Evolutionary conservation across 2,113 vertebrate genomes (phyloP).

Genomic region (Microcebus ravelobensis): DNA sequence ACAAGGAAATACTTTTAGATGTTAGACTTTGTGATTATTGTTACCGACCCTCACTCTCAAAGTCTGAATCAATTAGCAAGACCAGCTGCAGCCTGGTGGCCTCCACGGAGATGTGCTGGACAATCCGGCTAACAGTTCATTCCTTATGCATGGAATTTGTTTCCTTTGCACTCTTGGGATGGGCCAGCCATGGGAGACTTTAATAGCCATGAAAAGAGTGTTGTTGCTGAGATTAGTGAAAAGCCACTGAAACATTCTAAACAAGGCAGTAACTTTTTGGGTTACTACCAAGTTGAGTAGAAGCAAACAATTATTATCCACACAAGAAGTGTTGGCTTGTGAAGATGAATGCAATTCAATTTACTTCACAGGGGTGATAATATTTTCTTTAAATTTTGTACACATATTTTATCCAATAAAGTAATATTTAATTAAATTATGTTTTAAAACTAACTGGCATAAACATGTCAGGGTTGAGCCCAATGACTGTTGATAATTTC

Average conservation of each 20-base stretch:
- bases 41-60: background rate
- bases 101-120: background rate
- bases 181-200: background rate
- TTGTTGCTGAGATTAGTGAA: background rate
- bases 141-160: rapidly evolving
- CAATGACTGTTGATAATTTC: background rate
- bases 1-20: rapidly evolving
- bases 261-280: background rate
- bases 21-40: background rate
- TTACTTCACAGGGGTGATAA: background rate
- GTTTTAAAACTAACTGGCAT: background rate
- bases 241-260: background rate
- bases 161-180: background rate
- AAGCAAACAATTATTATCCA: background rate
- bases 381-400: background rate
- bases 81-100: background rate
- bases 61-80: background rate
- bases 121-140: background rate
- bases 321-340: background rate
- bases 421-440: background rate
- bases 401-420: background rate
- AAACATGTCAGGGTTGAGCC: background rate
- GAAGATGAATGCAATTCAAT: background rate
- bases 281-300: background rate
- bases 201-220: background rate